Evolutionary conservation across 2,797 vertebrate genomes (phyloP).

Genomic region (Alcedo atthis): DNA sequence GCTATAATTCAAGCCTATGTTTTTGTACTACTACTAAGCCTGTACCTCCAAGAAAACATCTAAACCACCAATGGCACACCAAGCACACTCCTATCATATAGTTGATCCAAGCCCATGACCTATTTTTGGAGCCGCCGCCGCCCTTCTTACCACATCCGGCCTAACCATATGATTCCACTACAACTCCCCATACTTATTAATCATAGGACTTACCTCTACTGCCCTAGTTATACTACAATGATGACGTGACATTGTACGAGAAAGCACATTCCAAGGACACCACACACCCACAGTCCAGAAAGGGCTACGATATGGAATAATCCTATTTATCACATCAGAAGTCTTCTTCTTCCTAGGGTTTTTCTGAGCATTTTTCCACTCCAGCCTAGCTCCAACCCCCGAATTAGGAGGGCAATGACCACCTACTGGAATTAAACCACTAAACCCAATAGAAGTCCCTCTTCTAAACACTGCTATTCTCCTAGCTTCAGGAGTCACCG

Average conservation of each 20-base stretch:
- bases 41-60: background rate
- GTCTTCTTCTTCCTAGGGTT: background rate
- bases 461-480: background rate
- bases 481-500: rapidly evolving
- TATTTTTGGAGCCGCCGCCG: background rate
- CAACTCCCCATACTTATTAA: background rate
- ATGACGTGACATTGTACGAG: rapidly evolving
- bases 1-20: background rate
- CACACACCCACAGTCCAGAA: background rate
- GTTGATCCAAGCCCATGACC: background rate
- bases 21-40: background rate
- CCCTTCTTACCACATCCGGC: background rate
- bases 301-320: constrained; percentile 32
- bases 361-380: background rate
- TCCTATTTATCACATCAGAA: constrained; percentile 20
- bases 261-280: background rate
- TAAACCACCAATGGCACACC: background rate
- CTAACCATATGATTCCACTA: background rate
- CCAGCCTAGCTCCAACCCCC: background rate
- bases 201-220: background rate
- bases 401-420: background rate
- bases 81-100: background rate
- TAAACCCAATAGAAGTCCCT: rapidly evolving
- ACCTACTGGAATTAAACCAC: rapidly evolving
- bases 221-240: background rate